Percentiles rank a stretch among this genome's conserved stretches.
These are phyloP conservation scores for Harpagoxenus sublaevis DNA, from an alignment of 2,888 invertebrate species.

Conservation along the genomic window DNA sequence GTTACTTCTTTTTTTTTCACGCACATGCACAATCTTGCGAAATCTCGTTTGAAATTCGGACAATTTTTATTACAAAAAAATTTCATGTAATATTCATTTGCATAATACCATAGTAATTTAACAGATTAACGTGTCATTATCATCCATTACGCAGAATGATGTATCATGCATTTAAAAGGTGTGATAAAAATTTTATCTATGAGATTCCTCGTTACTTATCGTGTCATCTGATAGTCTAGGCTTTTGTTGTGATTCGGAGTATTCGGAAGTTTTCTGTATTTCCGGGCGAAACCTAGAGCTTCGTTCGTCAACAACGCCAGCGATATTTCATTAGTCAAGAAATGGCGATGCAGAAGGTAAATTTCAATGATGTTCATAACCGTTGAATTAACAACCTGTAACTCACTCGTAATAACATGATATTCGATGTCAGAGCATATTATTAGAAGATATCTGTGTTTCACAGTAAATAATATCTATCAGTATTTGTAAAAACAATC, in stretches of 20 bases:
- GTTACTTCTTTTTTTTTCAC: constrained; percentile 18
- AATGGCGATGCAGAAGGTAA: constrained; percentile 80
- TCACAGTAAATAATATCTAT: constrained; percentile 25
- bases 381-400: constrained; percentile 69
- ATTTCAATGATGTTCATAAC: constrained; percentile 63
- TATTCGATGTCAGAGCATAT: constrained; percentile 55
- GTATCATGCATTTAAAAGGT: constrained; percentile 47
- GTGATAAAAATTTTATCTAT: constrained; percentile 45
- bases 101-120: constrained; percentile 60
- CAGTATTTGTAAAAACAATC: constrained; percentile 27
- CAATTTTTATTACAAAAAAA: constrained; percentile 35
- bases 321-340: constrained; percentile 71
- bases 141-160: constrained; percentile 50
- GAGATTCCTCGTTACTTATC: constrained; percentile 66
- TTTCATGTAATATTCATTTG: constrained; percentile 74
- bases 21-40: neutral
- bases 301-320: constrained; percentile 67
- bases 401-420: constrained; percentile 64
- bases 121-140: constrained; percentile 45
- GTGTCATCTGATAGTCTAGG: constrained; percentile 73
- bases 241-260: constrained; percentile 75
- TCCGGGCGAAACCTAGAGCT: constrained; percentile 73
- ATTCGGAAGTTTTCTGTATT: constrained; percentile 75
- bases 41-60: constrained; percentile 7
- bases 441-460: constrained; percentile 39